Evolutionary conservation across 2,888 invertebrate species (phyloP).

Genomic region (Idaea straminata): DNA sequence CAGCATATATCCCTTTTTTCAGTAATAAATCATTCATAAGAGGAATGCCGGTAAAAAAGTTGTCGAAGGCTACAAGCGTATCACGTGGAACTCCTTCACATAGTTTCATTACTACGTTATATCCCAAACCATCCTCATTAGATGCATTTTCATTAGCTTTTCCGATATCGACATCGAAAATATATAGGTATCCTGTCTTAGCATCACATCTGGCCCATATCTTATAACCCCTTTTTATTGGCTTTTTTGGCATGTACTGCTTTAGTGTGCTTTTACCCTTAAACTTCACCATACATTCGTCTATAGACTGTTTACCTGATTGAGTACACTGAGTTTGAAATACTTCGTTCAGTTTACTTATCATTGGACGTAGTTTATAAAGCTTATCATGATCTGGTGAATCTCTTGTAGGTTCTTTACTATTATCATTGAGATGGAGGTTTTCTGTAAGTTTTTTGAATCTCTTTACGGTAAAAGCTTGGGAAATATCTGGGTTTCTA

Average conservation of each 20-base stretch:
- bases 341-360: slow-evolving; percentile 28
- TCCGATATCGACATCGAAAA: slow-evolving; percentile 33
- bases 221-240: slow-evolving; percentile 29
- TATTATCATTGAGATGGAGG: slow-evolving; percentile 14
- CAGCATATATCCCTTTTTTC: no score
- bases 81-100: slow-evolving; percentile 26
- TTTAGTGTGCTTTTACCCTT: slow-evolving; percentile 31
- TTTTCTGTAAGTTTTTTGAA: no score
- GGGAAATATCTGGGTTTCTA: no score
- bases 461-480: no score
- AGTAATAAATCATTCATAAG: slow-evolving; percentile 17
- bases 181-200: slow-evolving; percentile 29
- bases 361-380: slow-evolving; percentile 30
- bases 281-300: slow-evolving; percentile 38
- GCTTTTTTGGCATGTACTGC: slow-evolving; percentile 35
- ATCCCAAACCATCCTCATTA: slow-evolving; percentile 24
- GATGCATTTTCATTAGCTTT: slow-evolving; percentile 31
- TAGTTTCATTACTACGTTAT: slow-evolving; percentile 29
- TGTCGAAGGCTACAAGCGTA: slow-evolving; percentile 38
- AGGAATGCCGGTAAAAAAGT: slow-evolving; percentile 35
- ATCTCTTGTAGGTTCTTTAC: slow-evolving; percentile 24
- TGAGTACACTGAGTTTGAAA: slow-evolving; percentile 24
- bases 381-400: slow-evolving; percentile 32
- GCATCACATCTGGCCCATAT: slow-evolving; percentile 31
- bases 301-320: slow-evolving; percentile 27